Evolutionary conservation across 2,888 invertebrate genomes (phyloP).

Genomic region (Stenchaetothrips biformis): DNA sequence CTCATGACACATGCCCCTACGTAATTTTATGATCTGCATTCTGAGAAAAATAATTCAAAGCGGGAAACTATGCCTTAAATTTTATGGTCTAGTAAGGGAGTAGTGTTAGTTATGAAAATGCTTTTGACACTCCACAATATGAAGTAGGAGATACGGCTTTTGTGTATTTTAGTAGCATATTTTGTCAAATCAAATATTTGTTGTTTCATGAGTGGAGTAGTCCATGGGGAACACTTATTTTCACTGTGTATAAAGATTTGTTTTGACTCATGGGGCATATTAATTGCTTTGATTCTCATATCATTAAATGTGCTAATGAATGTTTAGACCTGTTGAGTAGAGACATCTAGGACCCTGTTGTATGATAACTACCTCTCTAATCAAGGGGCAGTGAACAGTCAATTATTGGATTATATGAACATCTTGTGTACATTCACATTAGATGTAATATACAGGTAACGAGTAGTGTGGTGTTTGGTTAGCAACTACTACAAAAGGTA

Average conservation of each 20-base stretch:
- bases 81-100: not conserved
- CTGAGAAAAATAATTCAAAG: not conserved
- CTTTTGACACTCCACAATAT: slow-evolving; percentile 3
- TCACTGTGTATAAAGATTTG: not conserved
- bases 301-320: slow-evolving; percentile 20
- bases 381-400: not conserved
- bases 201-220: not conserved
- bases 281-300: slow-evolving; percentile 23
- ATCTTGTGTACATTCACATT: slow-evolving; percentile 15
- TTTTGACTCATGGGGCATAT: not conserved
- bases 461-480: slow-evolving; percentile 21
- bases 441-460: slow-evolving; percentile 8
- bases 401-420: slow-evolving; percentile 19
- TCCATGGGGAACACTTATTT: slow-evolving; percentile 11
- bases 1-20: not conserved
- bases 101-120: not conserved
- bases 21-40: not conserved
- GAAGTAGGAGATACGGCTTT: not conserved
- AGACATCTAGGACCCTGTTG: not conserved
- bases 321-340: slow-evolving; percentile 18
- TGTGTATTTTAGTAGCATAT: slow-evolving; percentile 8
- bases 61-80: not conserved
- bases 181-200: not conserved
- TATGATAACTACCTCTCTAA: not conserved
- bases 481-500: slow-evolving; percentile 21